These are phyloP conservation scores for Eilema sororculum DNA, from an alignment of 2,888 invertebrate species.

Conservation along the genomic window DNA sequence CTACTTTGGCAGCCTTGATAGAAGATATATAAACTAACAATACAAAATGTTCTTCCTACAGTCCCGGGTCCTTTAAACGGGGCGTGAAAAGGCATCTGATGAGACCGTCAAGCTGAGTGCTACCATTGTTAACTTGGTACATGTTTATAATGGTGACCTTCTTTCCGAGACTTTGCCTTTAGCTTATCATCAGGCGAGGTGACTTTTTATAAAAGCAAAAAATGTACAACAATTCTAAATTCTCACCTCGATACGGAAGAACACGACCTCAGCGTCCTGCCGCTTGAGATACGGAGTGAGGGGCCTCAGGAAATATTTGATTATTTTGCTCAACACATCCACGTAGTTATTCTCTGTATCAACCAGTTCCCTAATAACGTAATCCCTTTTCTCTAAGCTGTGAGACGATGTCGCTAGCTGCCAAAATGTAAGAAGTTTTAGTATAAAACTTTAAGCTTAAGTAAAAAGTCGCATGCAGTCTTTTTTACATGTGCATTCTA, in stretches of 20 bases:
- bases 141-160: too few relatives aligned
- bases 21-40: too few relatives aligned
- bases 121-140: too few relatives aligned
- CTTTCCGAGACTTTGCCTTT: too few relatives aligned
- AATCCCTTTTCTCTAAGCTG: constrained; percentile 95
- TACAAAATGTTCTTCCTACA: too few relatives aligned
- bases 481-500: constrained; percentile 12
- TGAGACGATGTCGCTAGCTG: constrained; percentile 86
- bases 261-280: constrained; percentile 93
- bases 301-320: constrained; percentile 93
- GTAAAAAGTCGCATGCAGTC: constrained; percentile 18
- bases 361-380: constrained; percentile 96
- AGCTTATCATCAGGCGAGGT: too few relatives aligned
- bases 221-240: neutral
- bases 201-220: too few relatives aligned
- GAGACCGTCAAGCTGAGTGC: too few relatives aligned
- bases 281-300: constrained; percentile 90
- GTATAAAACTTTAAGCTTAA: neutral
- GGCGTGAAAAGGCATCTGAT: too few relatives aligned
- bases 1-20: too few relatives aligned
- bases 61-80: too few relatives aligned
- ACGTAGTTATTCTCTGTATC: constrained; percentile 99
- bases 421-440: constrained; percentile 41
- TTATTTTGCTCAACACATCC: constrained; percentile 95
- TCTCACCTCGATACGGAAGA: constrained; percentile 95